Base-by-base conservation (phyloP, 35 echinoderm and acorn worm genomes). In the Apostichopus californicus region DNA sequence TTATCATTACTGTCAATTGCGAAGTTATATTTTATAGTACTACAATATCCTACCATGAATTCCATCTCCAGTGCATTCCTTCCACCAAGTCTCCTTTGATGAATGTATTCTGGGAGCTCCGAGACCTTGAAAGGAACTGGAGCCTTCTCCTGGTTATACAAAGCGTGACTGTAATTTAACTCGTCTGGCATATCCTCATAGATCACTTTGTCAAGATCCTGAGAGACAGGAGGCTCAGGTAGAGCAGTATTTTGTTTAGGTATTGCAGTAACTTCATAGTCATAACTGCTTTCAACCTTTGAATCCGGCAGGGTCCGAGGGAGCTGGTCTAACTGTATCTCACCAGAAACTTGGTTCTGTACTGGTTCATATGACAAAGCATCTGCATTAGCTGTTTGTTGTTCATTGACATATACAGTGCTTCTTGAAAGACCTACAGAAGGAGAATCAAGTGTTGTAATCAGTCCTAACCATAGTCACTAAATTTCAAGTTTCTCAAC, bases 51-150 rank as follows among this genome's bases (percentile, higher is more conserved):
- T n/a, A 73, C 71, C 71, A 73, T 73, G 71, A 73, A 73, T 73
- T 73, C 71, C n/a, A 18, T 73, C 5, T 18, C 71, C 20, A 73
- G 20, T 17, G 13, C 71, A 73, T 73, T n/a, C n/a, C 20, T 73
- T 73, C n/a, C 12, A 1, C n/a, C 20, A 21, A 73, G 10, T 21
- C 71, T 73, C 71, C 6, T 73, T 73, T 73, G 71, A 6, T 73
- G 71, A 21, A 73, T 73, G 17, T 73, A 73, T 73, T 73, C 15
- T 17, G 71, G 71, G 5, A 73, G 71, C 14, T 73, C 71, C 1
- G 71, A 73, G 71, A 73, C 17, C 17, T n/a, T 73, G 71, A 75
- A 75, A 18, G 71, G 71, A 75, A 75, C 71, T 75, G 71, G 71
- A 2, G 71, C 71, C 71, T 75, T 75, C 18, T 75, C 71, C 15